Base-by-base conservation (phyloP, 2,797 vertebrate genomes). In the Sparidentex hasta region DNA sequence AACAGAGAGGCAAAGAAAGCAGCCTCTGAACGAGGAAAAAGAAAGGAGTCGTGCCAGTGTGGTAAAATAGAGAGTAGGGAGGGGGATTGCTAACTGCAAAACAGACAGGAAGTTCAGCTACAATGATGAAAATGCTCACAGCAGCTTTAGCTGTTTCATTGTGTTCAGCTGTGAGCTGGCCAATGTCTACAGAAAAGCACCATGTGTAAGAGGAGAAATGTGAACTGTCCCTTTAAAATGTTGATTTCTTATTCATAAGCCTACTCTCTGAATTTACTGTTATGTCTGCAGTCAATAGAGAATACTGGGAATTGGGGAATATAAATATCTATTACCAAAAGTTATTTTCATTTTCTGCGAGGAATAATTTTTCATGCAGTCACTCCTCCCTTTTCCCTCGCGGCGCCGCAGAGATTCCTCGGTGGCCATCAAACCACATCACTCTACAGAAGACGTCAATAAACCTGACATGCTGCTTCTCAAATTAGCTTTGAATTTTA, bases 401-500 rank as follows among this genome's bases (percentile, higher is more conserved):
- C 33, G 78, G 86, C 67, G 20, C 79, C 86, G 70, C 67, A 25
- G 65, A 85, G 83, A 91, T 89, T 91, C 91, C 90, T 91, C 23
- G 80, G 91, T 87, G 92, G 91, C 90, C 91, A 88, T 94, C 92
- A 91, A 90, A 90, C 87, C 90, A 87, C 91, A 90, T 92, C 92
- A 88, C 86, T 94, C 87, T 65, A 81, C 88, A 90, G 90, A 90
- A 91, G 88, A 93, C 92, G 94, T 95, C 94, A 95, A 94, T 95
- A 95, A 93, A 91, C 87, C 92, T 91, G 90, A 94, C 94, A 93
- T 85, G 88, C 86, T 84, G 85, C 88, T 90, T 75, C 91, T 92
- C 89, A 90, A 94, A 95, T 94, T 92, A 94, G 94, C 93, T 93
- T 92, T 91, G 91, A 94, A 93, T 94, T 93, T 94, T 90, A 90